Conservation (phyloP, 2,113 vertebrate genomes). For the Puntigrus tetrazona region DNA sequence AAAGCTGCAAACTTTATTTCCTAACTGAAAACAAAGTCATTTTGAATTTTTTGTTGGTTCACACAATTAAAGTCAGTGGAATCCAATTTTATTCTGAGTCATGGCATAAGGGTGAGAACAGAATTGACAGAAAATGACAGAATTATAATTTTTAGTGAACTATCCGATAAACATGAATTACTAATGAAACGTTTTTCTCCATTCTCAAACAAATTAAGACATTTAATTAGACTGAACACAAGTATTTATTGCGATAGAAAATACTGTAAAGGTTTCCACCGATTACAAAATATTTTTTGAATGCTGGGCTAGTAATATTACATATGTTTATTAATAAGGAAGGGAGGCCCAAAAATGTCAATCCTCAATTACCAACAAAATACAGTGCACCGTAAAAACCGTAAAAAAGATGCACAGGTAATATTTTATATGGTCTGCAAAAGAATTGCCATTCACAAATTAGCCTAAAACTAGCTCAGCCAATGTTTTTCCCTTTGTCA, state of each 20-base stretch:
- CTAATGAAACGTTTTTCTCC: too few species aligned
- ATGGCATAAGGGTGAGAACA: not conserved
- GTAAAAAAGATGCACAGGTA: not conserved
- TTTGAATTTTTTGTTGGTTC: not conserved
- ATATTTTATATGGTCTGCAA: not conserved
- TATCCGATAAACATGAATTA: not conserved
- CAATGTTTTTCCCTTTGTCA: not conserved
- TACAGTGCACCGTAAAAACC: not conserved
- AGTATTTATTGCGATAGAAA: too few species aligned
- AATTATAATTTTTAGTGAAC: not conserved
- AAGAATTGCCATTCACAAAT: not conserved
- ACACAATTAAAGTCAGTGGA: not conserved
- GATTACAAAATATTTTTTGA: too few species aligned
- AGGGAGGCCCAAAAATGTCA: too few species aligned
- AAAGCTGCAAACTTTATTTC: not conserved
- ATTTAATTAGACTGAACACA: too few species aligned
- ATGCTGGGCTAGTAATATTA: too few species aligned
- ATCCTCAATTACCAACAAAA: not conserved
- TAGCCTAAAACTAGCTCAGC: too few species aligned
- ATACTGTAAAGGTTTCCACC: too few species aligned
- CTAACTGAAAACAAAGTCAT: not conserved
- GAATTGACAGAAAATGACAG: not conserved
- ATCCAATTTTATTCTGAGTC: not conserved
- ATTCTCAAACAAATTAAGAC: too few species aligned
- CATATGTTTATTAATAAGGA: too few species aligned